Evolutionary conservation across 2,888 invertebrate genomes (phyloP), one percentile per base, ranked within the genome.

Genomic region (Chalcis sispes): DNA sequence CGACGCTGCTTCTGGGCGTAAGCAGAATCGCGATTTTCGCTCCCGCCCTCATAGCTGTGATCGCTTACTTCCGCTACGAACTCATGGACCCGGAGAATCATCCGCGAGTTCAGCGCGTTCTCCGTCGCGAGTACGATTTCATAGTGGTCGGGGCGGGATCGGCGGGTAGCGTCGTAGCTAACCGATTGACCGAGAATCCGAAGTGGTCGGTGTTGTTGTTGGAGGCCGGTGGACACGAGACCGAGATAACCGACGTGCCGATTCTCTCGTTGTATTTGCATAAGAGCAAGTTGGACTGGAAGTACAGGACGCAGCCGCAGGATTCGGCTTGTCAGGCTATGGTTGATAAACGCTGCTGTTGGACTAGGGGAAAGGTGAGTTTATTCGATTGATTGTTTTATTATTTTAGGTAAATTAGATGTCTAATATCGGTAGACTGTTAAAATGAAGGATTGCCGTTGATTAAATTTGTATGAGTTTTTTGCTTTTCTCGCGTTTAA

Each of bases 221-320:
- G 56, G 96, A 96, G 87, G 96, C 96, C 0, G 96, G 96, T 10
- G 96, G 95, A 0, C 95, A 95, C 80, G 96, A 96, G 87, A 95
- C 95, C 0, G 95, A 96, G 85, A 94, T 96, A 61, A 94, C 95
- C 0, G 96, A 96, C 86, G 96, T 96, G 2, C 96, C 96, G 0
- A 90, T 96, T 62, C 89, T 96, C n/a, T 96, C 96, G 52, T 87
- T 96, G 58, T 97, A 95, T 88, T 90, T 97, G 83, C 97, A 97
- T 88, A 95, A 96, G 84, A 96, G 96, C 86, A 95, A 95, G 90
- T 87, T 96, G 83, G 97, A 97, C 88, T 97, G 97, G 97, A 95
- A 95, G 83, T 97, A 96, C 89, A 94, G 96, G 81, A 94, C 96
- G 0, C 95, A 96, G 87, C 94, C 96, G 0, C 95, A 95, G 89